These are phyloP conservation scores for Bombus balteatus DNA, from an alignment of 1,140 invertebrate genomes.

Conservation along the genomic window DNA sequence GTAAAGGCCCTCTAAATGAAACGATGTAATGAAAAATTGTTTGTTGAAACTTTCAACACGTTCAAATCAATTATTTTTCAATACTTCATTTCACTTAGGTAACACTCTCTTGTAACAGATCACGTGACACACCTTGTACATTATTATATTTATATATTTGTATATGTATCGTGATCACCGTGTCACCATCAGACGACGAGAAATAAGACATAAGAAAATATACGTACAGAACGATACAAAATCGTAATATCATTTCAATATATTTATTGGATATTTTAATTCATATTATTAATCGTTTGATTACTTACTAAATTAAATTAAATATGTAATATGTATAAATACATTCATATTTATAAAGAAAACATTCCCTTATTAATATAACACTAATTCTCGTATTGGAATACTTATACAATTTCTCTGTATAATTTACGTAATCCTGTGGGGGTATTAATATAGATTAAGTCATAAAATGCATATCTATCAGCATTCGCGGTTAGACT, in stretches of 20 bases:
- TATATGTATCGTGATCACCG: not conserved
- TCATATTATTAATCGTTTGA: not conserved
- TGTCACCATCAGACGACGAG: not conserved
- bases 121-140: not conserved
- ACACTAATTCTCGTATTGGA: not conserved
- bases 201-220: not conserved
- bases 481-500: not conserved
- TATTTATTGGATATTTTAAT: not conserved
- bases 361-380: not conserved
- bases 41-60: too few species aligned
- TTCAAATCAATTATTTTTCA: too few species aligned
- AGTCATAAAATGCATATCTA: not conserved
- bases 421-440: not conserved
- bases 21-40: too few species aligned
- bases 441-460: not conserved
- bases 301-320: not conserved
- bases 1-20: too few species aligned
- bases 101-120: not conserved
- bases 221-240: not conserved
- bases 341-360: too few species aligned
- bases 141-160: not conserved
- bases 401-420: not conserved
- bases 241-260: not conserved
- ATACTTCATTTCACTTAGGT: too few species aligned
- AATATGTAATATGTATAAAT: not conserved